phyloP scores from a whole-genome alignment of 2,888 invertebrate genomes.

The Dryomyza anilis region DNA sequence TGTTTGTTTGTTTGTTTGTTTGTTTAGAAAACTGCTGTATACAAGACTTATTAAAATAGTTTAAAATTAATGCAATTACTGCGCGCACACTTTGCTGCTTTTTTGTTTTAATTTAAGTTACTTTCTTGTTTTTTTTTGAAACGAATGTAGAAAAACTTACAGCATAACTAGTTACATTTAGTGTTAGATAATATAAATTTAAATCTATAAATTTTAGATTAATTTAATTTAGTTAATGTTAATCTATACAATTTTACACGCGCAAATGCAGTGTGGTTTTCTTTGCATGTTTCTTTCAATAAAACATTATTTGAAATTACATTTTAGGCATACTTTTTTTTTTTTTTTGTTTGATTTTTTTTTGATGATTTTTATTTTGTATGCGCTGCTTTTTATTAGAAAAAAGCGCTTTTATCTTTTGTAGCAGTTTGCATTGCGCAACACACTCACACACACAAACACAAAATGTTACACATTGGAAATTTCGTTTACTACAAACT shows the following conservation, averaged over 20 bases:
- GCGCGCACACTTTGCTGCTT: too few relatives aligned
- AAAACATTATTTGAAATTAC: not conserved
- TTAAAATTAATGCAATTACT: constrained; percentile 26
- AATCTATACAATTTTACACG: constrained; percentile 8
- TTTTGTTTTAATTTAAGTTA: constrained; percentile 23
- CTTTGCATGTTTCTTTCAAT: not conserved
- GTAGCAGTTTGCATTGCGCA: not conserved
- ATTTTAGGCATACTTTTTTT: not conserved
- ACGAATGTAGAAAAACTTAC: constrained; percentile 6
- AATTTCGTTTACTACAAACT: not conserved
- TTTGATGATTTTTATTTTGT: not conserved
- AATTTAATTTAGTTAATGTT: not conserved
- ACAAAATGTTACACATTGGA: constrained; percentile 4
- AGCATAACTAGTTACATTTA: not conserved
- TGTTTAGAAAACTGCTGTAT: not conserved
- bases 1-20: too few relatives aligned
- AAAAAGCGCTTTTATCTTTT: not conserved
- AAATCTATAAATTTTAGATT: constrained; percentile 2
- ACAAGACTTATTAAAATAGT: constrained; percentile 19
- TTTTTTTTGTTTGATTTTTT: not conserved
- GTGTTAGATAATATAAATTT: not conserved
- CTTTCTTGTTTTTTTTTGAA: constrained; percentile 6
- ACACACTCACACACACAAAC: not conserved
- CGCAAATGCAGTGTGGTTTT: not conserved
- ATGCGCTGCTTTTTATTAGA: not conserved